These are phyloP conservation scores for human (Homo sapiens) DNA, from an alignment of 2,113 vertebrate species.

Conservation along the genomic window DNA sequence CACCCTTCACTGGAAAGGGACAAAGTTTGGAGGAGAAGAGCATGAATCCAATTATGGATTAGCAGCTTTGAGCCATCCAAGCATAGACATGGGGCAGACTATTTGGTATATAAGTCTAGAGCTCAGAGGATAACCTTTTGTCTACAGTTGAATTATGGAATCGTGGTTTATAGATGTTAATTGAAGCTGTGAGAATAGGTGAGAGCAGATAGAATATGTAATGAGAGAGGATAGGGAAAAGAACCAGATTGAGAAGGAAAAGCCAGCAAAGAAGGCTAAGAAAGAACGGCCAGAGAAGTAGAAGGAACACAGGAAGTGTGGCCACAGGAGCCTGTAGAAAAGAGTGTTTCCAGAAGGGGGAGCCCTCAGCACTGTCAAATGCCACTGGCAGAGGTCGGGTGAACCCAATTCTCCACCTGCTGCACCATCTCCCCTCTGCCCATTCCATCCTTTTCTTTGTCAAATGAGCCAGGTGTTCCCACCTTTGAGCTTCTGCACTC, in stretches of 20 bases:
- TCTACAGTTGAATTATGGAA: not conserved
- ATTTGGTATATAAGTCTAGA: not conserved
- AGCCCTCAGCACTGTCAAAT: not conserved
- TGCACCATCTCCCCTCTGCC: not conserved
- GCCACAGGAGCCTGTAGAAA: not conserved
- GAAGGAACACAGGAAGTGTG: not conserved
- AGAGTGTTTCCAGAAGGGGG: not conserved
- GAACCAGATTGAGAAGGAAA: not conserved
- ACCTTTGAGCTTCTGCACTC: not conserved
- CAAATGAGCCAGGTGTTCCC: not conserved
- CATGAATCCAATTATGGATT: not conserved
- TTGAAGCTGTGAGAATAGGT: not conserved
- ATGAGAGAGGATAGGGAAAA: not conserved
- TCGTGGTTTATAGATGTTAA: not conserved
- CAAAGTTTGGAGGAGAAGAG: not conserved
- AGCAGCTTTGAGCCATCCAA: not conserved
- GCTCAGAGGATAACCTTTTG: not conserved
- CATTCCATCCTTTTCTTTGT: not conserved
- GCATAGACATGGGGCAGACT: not conserved
- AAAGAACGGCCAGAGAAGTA: not conserved
- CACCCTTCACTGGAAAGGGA: not conserved
- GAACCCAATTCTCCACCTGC: not conserved
- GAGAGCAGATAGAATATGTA: not conserved
- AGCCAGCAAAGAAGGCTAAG: not conserved
- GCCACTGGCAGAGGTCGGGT: rapidly evolving